These are phyloP conservation scores for Ciconia nigra DNA, from an alignment of 2,797 vertebrate genomes.

Conservation along the genomic window DNA sequence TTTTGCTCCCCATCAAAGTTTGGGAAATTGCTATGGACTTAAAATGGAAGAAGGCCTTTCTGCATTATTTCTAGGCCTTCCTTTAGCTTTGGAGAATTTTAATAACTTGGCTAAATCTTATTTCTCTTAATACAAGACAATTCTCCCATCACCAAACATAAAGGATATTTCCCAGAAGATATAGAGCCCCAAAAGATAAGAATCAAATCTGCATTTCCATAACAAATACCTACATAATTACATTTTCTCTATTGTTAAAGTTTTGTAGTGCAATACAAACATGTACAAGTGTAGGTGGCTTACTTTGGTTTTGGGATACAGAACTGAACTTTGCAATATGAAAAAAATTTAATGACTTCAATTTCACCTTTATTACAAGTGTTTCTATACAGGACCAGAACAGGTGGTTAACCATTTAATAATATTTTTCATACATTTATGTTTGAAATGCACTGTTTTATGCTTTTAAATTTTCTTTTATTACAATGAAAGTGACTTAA, in stretches of 20 bases:
- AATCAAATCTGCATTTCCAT: neutral
- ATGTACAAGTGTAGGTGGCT: slow-evolving; percentile 35
- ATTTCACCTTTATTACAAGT: slow-evolving; percentile 18
- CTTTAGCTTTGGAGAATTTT: neutral
- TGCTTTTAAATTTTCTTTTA: slow-evolving; percentile 4
- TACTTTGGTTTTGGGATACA: slow-evolving; percentile 11
- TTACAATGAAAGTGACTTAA: slow-evolving; percentile 34
- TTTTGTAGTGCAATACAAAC: slow-evolving; percentile 17
- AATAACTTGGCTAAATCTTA: neutral
- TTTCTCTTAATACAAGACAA: neutral
- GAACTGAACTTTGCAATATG: slow-evolving; percentile 21
- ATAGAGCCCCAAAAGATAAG: neutral
- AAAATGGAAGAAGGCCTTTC: neutral
- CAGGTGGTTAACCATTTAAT: neutral
- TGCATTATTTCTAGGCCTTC: neutral
- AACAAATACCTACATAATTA: neutral
- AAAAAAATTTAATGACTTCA: slow-evolving; percentile 16
- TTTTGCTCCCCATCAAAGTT: neutral
- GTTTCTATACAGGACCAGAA: neutral
- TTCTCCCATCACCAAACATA: neutral
- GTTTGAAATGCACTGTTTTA: neutral
- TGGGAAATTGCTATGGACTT: neutral
- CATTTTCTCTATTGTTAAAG: slow-evolving; percentile 34
- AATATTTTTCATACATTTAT: neutral
- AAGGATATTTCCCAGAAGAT: neutral